Evolutionary conservation across 1,140 invertebrate genomes (phyloP).

Genomic region (Cyphomyrmex costatus): DNA sequence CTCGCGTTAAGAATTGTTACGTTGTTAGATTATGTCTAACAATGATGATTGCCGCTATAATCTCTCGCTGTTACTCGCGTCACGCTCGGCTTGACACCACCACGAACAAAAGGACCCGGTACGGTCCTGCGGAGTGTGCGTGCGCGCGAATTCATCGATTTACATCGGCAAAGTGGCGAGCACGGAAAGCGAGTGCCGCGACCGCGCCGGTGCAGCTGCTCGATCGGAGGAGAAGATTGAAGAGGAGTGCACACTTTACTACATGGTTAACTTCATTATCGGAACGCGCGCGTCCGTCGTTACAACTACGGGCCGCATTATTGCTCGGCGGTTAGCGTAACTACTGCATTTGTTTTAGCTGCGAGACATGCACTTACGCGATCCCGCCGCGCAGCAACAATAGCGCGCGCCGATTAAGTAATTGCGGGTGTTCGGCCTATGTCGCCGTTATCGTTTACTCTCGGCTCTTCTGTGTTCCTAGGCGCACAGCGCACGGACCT

Average conservation of each 20-base stretch:
- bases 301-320: slow-evolving; percentile 44
- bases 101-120: slow-evolving; percentile 43
- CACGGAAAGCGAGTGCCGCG: slow-evolving; percentile 48
- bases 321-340: slow-evolving; percentile 59
- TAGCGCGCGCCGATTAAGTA: slow-evolving; percentile 57
- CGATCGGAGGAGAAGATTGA: slow-evolving; percentile 65
- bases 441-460: slow-evolving; percentile 50
- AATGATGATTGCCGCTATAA: slow-evolving; percentile 63
- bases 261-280: slow-evolving; percentile 65
- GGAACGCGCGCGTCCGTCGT: slow-evolving; percentile 55
- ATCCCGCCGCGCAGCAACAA: slow-evolving; percentile 52
- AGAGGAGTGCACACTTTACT: slow-evolving; percentile 61
- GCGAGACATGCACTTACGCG: slow-evolving; percentile 56
- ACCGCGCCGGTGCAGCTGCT: slow-evolving; percentile 36
- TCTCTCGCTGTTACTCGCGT: slow-evolving; percentile 50
- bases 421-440: slow-evolving; percentile 53
- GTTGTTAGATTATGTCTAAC: slow-evolving; percentile 61
- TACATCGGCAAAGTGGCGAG: slow-evolving; percentile 64
- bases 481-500: neutral
- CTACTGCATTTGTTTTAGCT: slow-evolving; percentile 62
- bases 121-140: slow-evolving; percentile 22
- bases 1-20: slow-evolving; percentile 47
- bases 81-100: slow-evolving; percentile 57
- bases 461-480: slow-evolving; percentile 2
- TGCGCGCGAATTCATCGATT: slow-evolving; percentile 63